A percentile compares a stretch with the other conserved stretches of the same genome.
Evolutionary conservation across 92 coral and sea anemone species (phyloP).

Genomic region (Palythoa heliodiscus): DNA sequence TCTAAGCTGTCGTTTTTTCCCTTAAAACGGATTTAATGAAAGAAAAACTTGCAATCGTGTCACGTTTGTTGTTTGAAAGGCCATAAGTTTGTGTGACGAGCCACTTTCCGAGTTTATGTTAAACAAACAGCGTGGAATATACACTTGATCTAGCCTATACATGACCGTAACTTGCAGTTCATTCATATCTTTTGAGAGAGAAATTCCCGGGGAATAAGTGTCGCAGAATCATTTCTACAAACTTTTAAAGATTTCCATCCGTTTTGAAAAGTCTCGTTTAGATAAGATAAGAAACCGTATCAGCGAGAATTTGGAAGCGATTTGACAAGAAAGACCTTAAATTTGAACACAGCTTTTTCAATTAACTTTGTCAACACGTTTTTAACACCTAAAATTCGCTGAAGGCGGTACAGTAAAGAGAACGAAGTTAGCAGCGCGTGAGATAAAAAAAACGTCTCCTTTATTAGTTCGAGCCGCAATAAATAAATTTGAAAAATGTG

Average conservation of each 20-base stretch:
- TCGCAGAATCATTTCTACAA: background rate
- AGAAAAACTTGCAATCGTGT: constrained; percentile 32
- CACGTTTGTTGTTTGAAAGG: constrained; percentile 18
- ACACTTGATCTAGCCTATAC: background rate
- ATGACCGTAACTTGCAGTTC: background rate
- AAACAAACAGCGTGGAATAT: constrained; percentile 44
- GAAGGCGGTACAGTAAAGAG: constrained; percentile 79
- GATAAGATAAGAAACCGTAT: constrained; percentile 2
- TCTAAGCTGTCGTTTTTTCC: constrained; percentile 22
- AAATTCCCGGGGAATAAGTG: background rate
- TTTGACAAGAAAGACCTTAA: background rate
- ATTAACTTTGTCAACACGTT: constrained; percentile 77
- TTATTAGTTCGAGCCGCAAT: constrained; percentile 72
- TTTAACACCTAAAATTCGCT: constrained; percentile 59
- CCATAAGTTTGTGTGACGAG: constrained; percentile 35
- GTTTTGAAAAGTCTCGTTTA: background rate
- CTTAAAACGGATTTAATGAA: constrained; percentile 43
- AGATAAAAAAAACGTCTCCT: constrained; percentile 48
- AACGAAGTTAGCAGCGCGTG: constrained; percentile 76
- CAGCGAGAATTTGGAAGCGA: background rate
- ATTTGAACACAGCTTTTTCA: constrained; percentile 48
- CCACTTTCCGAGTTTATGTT: constrained; percentile 48
- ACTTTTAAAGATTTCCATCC: background rate
- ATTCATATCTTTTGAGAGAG: background rate
- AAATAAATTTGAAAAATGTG: constrained; percentile 55